Evolutionary conservation across 30 jellyfish, hydroid and myxozoan genomes (phyloP).

Genomic region (Hydractinia echinata): DNA sequence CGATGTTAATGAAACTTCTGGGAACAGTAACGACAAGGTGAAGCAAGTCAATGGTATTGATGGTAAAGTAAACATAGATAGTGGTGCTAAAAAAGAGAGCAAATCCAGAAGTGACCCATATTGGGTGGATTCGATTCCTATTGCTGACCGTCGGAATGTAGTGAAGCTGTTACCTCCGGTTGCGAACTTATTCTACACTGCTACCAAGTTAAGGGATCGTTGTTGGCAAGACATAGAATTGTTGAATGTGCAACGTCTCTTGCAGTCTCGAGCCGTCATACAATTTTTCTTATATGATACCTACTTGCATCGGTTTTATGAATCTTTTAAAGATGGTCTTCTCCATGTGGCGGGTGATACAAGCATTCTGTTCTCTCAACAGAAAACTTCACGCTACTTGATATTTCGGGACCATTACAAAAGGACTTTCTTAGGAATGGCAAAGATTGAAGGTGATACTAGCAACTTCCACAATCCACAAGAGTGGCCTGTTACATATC

Average conservation of each 20-base stretch:
- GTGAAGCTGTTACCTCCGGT: neutral
- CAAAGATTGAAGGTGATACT: too few species aligned
- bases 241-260: slow-evolving; percentile 8
- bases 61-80: too few species aligned
- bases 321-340: slow-evolving; percentile 1
- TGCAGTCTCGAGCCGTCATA: neutral
- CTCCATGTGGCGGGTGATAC: neutral
- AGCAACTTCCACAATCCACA: too few species aligned
- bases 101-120: neutral
- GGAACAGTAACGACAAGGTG: too few species aligned
- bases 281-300: neutral
- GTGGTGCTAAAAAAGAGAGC: too few species aligned
- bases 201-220: neutral
- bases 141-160: slow-evolving; percentile 6
- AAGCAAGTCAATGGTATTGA: too few species aligned
- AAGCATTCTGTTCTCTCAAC: neutral
- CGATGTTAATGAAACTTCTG: too few species aligned
- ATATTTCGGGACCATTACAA: too few species aligned
- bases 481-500: too few species aligned
- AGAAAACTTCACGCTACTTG: too few species aligned
- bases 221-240: slow-evolving; percentile 13
- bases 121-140: slow-evolving; percentile 19
- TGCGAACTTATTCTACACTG: slow-evolving; percentile 1
- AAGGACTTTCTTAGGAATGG: too few species aligned
- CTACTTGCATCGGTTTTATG: neutral